phyloP scores from a whole-genome alignment of 2,888 invertebrate genomes.

The Meiosimyza platycephala region DNA sequence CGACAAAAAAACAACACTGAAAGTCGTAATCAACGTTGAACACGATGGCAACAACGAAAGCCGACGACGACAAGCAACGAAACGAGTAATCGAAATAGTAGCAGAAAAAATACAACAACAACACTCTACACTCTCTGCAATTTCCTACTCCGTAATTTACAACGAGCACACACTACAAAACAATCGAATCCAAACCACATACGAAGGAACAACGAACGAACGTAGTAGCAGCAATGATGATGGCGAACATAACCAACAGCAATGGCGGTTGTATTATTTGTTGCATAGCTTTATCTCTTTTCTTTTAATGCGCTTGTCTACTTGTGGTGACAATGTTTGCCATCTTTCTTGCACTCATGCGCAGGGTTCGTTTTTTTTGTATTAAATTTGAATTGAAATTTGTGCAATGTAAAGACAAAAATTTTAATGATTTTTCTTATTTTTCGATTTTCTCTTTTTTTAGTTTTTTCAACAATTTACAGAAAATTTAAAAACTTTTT shows the following conservation, averaged over 20 bases:
- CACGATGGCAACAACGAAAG: constrained; percentile 21
- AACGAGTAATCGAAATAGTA: constrained; percentile 36
- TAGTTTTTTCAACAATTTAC: constrained; percentile 11
- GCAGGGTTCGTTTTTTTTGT: constrained; percentile 39
- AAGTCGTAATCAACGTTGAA: constrained; percentile 26
- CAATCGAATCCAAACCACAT: constrained; percentile 14
- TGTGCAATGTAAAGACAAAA: constrained; percentile 56
- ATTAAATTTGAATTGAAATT: constrained; percentile 48
- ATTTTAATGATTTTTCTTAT: constrained; percentile 50
- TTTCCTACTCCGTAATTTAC: constrained; percentile 24
- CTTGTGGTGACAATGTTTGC: constrained; percentile 35
- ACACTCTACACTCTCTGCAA: constrained; percentile 30
- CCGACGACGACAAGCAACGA: constrained; percentile 33
- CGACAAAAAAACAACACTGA: constrained; percentile 36
- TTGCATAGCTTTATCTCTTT: constrained; percentile 2
- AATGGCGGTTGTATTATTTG: not conserved
- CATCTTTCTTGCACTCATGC: constrained; percentile 52
- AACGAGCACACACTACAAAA: constrained; percentile 26
- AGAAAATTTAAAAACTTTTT: constrained; percentile 6
- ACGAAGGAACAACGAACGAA: constrained; percentile 32
- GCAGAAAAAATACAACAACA: constrained; percentile 37
- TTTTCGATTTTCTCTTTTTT: constrained; percentile 37
- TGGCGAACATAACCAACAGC: constrained; percentile 10
- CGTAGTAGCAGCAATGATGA: constrained; percentile 8
- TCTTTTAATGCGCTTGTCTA: constrained; percentile 11